Evolutionary conservation across 1,140 invertebrate genomes (phyloP), one percentile per base, ranked within the genome.

Genomic region (Drosophila pseudoobscura): DNA sequence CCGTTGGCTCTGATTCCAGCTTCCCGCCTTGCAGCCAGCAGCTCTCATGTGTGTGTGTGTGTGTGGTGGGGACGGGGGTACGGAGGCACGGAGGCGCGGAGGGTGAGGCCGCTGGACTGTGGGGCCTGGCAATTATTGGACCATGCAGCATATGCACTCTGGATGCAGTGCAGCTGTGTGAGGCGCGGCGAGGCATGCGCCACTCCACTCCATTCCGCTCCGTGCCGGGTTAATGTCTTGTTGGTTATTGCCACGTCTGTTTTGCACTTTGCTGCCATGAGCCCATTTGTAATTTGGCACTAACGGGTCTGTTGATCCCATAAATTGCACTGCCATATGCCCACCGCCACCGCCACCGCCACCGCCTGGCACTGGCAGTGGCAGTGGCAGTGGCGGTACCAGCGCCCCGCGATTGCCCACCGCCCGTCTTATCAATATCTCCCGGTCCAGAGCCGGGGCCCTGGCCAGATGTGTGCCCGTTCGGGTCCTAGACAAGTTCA

Each of bases 221-320:
- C 29, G 83, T 71, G 83, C 82, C 83, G 82, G 82, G 82, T 87
- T 87, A 87, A 87, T 87, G 82, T 88, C 83, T 87, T 87, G 83
- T 87, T 87, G 82, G 82, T 85, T 85, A 85, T 85, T 85, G 83
- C 82, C 75, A 82, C 74, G 73, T 63, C 69, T 62, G 63, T 76
- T 65, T 60, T 73, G 78, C 78, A 80, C 78, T 76, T 76, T 69
- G 78, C 73, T 84, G 74, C 61, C 61, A 75, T 52, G 65, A 72
- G 77, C 55, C 78, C 75, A 87, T 78, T 87, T 87, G 82, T 88
- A 87, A 87, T 82, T 87, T 88, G 78, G 83, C 82, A 88, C 83
- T 87, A 87, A 87, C 82, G 83, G 82, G 76, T 88, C 78, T 78
- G 69, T 78, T 85, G 82, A 85, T 82, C 82, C 82, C 82, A 85